Evolutionary conservation across 2,113 vertebrate genomes (phyloP).

Genomic region (Peromyscus leucopus): DNA sequence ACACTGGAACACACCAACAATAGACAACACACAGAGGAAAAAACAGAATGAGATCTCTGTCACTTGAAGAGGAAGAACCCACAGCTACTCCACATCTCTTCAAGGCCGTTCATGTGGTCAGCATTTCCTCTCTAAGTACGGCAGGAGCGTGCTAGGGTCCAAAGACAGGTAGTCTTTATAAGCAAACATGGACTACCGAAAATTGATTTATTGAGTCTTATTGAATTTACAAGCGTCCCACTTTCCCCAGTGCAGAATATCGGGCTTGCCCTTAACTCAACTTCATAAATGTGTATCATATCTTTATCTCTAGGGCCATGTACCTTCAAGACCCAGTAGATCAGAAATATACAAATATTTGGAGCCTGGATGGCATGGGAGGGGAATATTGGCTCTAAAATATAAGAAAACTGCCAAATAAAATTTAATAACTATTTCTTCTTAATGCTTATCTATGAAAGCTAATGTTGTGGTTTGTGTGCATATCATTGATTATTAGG

Average conservation of each 20-base stretch:
- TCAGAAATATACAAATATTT: background rate
- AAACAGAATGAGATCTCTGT: background rate
- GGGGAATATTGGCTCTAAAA: background rate
- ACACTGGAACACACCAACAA: background rate
- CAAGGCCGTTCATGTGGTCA: background rate
- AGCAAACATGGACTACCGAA: background rate
- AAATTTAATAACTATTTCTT: background rate
- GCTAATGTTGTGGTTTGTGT: background rate
- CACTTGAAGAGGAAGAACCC: background rate
- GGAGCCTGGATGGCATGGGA: background rate
- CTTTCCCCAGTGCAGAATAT: background rate
- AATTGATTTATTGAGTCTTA: background rate
- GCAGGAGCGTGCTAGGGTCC: background rate
- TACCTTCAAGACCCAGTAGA: background rate
- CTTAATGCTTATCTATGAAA: background rate
- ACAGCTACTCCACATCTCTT: background rate
- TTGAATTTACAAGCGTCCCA: background rate
- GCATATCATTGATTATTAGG: background rate
- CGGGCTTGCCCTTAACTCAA: background rate
- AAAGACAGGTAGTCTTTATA: background rate
- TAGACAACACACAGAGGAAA: background rate
- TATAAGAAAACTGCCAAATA: slow-evolving; percentile 16
- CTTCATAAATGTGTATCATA: background rate
- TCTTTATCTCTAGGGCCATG: background rate
- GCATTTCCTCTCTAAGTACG: background rate